phyloP scores from a whole-genome alignment of 2,113 vertebrate genomes.

The Sebastes fasciatus region DNA sequence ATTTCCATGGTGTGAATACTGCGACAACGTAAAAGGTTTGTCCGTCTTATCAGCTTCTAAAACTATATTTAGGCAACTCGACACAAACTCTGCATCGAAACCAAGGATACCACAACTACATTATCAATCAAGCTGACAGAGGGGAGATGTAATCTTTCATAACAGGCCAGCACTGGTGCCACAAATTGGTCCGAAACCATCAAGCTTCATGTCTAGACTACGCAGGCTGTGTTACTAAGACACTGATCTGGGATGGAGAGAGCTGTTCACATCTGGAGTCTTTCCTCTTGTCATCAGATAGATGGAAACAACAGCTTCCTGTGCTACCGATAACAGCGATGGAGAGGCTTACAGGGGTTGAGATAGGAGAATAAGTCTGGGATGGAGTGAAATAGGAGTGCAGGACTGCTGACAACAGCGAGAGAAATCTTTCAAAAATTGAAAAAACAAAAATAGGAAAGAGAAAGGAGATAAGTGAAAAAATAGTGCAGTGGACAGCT shows the following conservation, averaged over 20 bases:
- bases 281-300: conserved; percentile 86
- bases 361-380: conserved; percentile 8
- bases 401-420: conserved; percentile 25
- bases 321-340: conserved; percentile 76
- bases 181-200: conserved; percentile 65
- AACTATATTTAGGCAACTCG: conserved; percentile 26
- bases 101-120: conserved; percentile 52
- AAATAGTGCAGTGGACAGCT: conserved; percentile 11
- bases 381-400: conserved; percentile 53
- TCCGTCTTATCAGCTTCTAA: conserved; percentile 19
- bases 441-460: not conserved
- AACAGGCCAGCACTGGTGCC: conserved; percentile 68
- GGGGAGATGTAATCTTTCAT: conserved; percentile 66
- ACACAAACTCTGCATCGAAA: conserved; percentile 49
- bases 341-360: conserved; percentile 24
- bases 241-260: conserved; percentile 83
- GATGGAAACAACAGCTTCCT: conserved; percentile 83
- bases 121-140: conserved; percentile 68
- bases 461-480: conserved; percentile 3
- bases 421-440: conserved; percentile 25
- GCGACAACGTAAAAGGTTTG: not conserved
- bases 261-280: conserved; percentile 92
- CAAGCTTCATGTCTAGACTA: conserved; percentile 80
- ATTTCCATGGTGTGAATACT: not conserved
- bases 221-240: conserved; percentile 89